These are phyloP conservation scores for Orientallactaga bullata DNA, from an alignment of 2,113 vertebrate species.

Conservation along the genomic window DNA sequence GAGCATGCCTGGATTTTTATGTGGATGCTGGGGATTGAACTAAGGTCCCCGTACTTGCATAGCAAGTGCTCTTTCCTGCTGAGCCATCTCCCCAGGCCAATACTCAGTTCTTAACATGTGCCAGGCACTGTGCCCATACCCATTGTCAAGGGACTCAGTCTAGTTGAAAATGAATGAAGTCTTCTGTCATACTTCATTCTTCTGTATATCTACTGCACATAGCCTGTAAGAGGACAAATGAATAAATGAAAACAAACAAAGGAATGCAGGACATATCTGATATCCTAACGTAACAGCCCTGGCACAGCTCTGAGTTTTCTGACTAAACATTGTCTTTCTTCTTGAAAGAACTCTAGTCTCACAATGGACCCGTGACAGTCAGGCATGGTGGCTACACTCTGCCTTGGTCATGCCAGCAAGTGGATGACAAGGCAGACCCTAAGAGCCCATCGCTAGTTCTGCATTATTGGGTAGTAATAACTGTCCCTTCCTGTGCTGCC, in stretches of 20 bases:
- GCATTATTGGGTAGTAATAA: background rate
- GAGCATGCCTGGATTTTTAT: no score
- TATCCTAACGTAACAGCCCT: background rate
- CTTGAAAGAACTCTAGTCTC: background rate
- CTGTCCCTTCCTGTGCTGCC: conserved; percentile 42
- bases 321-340: background rate
- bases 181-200: no score
- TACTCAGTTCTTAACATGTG: background rate
- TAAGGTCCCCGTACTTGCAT: background rate
- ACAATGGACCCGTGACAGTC: background rate
- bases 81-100: background rate
- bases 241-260: background rate
- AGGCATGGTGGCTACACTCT: background rate
- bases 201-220: background rate
- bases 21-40: no score
- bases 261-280: background rate
- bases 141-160: background rate
- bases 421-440: background rate
- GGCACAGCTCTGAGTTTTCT: background rate
- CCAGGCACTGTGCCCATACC: background rate
- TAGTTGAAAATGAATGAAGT: background rate
- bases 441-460: background rate
- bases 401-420: background rate
- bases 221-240: background rate
- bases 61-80: background rate